Evolutionary conservation across 1,140 invertebrate genomes (phyloP).

Genomic region (Conopomorpha cramerella): DNA sequence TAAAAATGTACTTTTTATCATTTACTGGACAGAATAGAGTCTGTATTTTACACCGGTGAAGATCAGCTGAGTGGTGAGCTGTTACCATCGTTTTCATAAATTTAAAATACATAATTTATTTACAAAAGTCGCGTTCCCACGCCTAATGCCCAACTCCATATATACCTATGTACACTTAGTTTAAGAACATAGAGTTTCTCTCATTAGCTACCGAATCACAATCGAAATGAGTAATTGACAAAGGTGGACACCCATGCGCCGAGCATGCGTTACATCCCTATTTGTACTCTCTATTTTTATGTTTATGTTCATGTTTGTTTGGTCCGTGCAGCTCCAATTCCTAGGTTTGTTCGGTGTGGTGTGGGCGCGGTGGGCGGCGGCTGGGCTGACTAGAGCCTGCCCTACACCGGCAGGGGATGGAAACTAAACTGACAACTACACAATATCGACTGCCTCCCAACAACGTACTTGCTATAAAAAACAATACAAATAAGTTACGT

Average conservation of each 20-base stretch:
- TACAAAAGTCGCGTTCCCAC: constrained; percentile 43
- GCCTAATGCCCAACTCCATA: constrained; percentile 57
- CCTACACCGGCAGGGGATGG: neutral
- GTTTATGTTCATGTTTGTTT: constrained; percentile 53
- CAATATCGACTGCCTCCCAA: constrained; percentile 17
- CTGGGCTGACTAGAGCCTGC: too few species aligned
- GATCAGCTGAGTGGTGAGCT: constrained; percentile 9
- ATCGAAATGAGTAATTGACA: constrained; percentile 59
- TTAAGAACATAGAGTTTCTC: constrained; percentile 56
- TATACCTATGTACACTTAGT: constrained; percentile 58
- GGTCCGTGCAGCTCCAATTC: constrained; percentile 46
- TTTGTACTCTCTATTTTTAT: constrained; percentile 55
- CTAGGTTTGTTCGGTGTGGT: constrained; percentile 5
- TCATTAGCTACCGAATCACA: constrained; percentile 61
- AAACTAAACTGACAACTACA: constrained; percentile 1
- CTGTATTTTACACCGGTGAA: constrained; percentile 32
- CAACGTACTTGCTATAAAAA: constrained; percentile 18
- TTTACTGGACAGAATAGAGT: constrained; percentile 50
- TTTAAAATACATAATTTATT: constrained; percentile 55
- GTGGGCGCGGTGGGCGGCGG: too few species aligned
- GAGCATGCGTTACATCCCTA: constrained; percentile 46
- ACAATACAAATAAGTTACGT: constrained; percentile 30
- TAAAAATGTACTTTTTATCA: constrained; percentile 31
- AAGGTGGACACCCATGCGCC: constrained; percentile 56
- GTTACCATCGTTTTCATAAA: constrained; percentile 26